A percentile compares a stretch with the other conserved stretches of the same genome.
These are phyloP conservation scores for Ceratina japonica DNA, from an alignment of 1,140 invertebrate genomes.

Conservation along the genomic window DNA sequence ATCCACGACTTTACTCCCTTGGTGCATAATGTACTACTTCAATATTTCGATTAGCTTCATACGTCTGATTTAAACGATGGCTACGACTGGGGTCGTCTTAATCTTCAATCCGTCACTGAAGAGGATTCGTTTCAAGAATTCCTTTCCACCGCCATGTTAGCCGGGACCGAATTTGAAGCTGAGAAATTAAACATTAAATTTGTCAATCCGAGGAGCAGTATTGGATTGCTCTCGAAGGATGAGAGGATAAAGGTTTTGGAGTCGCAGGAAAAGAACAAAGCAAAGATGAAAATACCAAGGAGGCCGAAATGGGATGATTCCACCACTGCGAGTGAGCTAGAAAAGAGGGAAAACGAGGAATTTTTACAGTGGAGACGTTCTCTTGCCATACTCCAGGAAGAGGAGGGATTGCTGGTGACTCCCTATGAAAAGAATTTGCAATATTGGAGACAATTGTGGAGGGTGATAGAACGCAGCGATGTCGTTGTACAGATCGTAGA, in stretches of 20 bases:
- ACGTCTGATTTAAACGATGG: conserved; percentile 93
- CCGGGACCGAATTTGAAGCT: conserved; percentile 94
- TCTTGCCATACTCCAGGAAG: conserved; percentile 89
- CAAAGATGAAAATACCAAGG: conserved; percentile 88
- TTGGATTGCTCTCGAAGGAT: conserved; percentile 83
- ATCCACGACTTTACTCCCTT: too few species aligned
- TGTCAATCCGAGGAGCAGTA: conserved; percentile 82
- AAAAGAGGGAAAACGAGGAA: conserved; percentile 86
- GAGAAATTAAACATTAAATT: conserved; percentile 94
- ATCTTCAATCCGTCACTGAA: conserved; percentile 96
- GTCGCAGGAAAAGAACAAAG: conserved; percentile 84
- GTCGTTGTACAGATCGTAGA: conserved; percentile 98
- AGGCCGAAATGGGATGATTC: conserved; percentile 90
- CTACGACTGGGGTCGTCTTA: conserved; percentile 92
- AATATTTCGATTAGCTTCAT: conserved; percentile 84
- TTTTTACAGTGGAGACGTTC: conserved; percentile 94
- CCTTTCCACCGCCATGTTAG: conserved; percentile 94
- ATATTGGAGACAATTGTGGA: conserved; percentile 99
- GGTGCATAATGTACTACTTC: too few species aligned
- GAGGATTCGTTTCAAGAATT: conserved; percentile 98
- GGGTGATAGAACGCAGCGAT: conserved; percentile 98
- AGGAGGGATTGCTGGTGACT: conserved; percentile 90
- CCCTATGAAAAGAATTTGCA: conserved; percentile 99
- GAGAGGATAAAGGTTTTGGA: conserved; percentile 82
- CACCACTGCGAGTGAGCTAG: conserved; percentile 89